A percentile compares a stretch with the other conserved stretches of the same genome.
Evolutionary conservation across 2,888 invertebrate genomes (phyloP).

Genomic region (Steinernema carpocapsae): DNA sequence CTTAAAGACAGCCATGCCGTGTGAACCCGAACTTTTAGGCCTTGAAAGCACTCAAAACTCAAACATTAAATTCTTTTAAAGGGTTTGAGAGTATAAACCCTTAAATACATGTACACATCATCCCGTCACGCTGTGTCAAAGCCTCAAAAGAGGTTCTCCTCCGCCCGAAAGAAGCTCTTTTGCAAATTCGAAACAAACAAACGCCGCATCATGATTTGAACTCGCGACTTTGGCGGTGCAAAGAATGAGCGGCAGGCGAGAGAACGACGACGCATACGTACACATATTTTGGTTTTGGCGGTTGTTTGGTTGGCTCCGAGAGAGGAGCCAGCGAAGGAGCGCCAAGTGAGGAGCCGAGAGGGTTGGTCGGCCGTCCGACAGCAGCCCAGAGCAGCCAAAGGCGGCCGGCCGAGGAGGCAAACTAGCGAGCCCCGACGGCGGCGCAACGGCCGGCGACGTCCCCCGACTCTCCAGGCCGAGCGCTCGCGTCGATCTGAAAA

Average conservation of each 20-base stretch:
- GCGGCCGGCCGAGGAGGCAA: not conserved
- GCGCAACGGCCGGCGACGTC: slow-evolving; percentile 12
- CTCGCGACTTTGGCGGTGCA: not conserved
- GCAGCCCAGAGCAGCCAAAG: not conserved
- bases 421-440: slow-evolving; percentile 10
- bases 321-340: not conserved
- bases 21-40: too few relatives aligned
- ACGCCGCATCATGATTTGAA: not conserved
- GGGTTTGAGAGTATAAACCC: not conserved
- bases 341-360: not conserved
- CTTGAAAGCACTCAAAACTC: not conserved
- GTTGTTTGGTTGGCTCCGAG: too few relatives aligned
- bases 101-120: not conserved
- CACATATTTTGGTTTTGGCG: too few relatives aligned
- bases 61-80: not conserved
- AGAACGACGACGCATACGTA: too few relatives aligned
- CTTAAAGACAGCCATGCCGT: not conserved
- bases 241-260: slow-evolving; percentile 30
- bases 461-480: not conserved
- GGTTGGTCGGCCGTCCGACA: not conserved
- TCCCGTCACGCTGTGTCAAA: too few relatives aligned
- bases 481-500: slow-evolving; percentile 24
- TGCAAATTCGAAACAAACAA: not conserved
- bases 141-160: too few relatives aligned
- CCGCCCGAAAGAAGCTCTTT: too few relatives aligned